Evolutionary conservation across 2,113 vertebrate species (phyloP).

Genomic region (Ornithorhynchus anatinus): DNA sequence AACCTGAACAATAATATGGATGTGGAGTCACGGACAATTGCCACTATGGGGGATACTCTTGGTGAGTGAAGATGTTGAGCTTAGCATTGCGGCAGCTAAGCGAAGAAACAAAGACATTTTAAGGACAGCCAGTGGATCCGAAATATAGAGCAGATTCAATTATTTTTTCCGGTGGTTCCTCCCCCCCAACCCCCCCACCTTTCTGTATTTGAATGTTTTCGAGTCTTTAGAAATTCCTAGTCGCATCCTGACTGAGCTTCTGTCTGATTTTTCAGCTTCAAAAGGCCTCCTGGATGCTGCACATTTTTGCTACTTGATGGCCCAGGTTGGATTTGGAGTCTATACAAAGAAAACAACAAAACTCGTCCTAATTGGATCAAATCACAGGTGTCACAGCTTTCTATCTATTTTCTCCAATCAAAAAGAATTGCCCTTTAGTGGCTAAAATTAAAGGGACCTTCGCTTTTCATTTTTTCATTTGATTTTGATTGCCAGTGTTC

Average conservation of each 20-base stretch:
- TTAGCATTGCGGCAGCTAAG: neutral
- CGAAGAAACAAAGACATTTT: neutral
- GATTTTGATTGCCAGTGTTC: neutral
- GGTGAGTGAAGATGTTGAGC: slow-evolving; percentile 72
- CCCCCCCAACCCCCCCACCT: too few relatives aligned
- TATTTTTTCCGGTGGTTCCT: neutral
- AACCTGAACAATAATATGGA: slow-evolving; percentile 89
- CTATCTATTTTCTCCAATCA: neutral
- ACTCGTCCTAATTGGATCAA: slow-evolving; percentile 92
- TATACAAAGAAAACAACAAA: slow-evolving; percentile 94
- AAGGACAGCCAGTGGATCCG: neutral
- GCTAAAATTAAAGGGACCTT: accelerated
- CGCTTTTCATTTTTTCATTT: neutral
- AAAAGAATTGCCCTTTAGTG: neutral
- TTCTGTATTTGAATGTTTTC: accelerated
- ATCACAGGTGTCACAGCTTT: slow-evolving; percentile 82
- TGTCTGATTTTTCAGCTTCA: slow-evolving; percentile 75
- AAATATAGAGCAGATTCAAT: neutral
- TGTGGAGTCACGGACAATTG: slow-evolving; percentile 88
- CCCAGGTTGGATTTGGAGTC: slow-evolving; percentile 89
- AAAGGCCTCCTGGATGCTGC: slow-evolving; percentile 92
- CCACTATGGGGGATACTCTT: slow-evolving; percentile 96
- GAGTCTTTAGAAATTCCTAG: accelerated
- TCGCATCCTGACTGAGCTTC: neutral
- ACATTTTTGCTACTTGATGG: slow-evolving; percentile 98